These are phyloP conservation scores for Bruchidius siliquastri DNA, from an alignment of 2,888 invertebrate genomes.

Conservation along the genomic window DNA sequence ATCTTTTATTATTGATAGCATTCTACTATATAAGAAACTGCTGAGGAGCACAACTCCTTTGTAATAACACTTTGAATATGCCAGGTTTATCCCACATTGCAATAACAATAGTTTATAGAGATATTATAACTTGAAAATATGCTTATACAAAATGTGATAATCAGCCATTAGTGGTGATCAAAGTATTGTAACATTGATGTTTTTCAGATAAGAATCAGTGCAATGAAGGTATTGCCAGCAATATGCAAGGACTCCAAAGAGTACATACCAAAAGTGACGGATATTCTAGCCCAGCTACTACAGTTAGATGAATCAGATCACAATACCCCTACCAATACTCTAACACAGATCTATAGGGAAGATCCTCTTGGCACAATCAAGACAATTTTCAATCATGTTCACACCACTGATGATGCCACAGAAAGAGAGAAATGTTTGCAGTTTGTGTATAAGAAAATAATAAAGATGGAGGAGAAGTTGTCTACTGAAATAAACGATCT, in stretches of 20 bases:
- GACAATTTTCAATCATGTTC: conserved; percentile 56
- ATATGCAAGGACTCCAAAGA: conserved; percentile 83
- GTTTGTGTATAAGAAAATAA: conserved; percentile 66
- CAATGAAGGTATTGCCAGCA: conserved; percentile 84
- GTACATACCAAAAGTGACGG: conserved; percentile 80
- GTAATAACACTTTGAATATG: no score
- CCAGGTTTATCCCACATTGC: no score
- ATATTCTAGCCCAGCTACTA: conserved; percentile 85
- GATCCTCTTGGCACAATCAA: conserved; percentile 63
- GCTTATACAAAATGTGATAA: no score
- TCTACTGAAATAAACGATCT: conserved; percentile 79
- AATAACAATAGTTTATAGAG: no score
- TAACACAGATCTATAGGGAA: conserved; percentile 71
- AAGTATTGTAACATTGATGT: no score
- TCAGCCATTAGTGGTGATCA: no score
- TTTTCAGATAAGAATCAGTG: conserved; percentile 84
- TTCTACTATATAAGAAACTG: no score
- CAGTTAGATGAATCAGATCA: conserved; percentile 86
- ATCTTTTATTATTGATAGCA: no score
- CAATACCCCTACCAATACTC: conserved; percentile 76
- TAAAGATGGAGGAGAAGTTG: conserved; percentile 66
- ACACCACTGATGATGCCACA: conserved; percentile 63
- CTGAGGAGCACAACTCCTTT: no score
- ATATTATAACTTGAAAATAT: no score
- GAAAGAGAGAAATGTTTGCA: conserved; percentile 83